phyloP scores from a whole-genome alignment of 2,113 vertebrate species.

The Platysternon megacephalum region DNA sequence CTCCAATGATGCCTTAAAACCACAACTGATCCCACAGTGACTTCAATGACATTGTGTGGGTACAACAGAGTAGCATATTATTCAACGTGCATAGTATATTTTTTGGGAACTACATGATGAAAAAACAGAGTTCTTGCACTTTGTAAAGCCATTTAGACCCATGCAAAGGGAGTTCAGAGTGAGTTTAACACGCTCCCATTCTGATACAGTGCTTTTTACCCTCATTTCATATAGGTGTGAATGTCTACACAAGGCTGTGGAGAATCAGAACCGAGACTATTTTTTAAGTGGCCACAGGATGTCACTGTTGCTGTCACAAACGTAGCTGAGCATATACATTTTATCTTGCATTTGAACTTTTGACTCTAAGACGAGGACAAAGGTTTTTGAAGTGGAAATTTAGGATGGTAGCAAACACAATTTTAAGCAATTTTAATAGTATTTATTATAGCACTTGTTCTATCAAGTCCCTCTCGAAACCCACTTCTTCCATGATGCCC shows the following conservation, averaged over 20 bases:
- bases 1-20: neutral
- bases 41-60: neutral
- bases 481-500: neutral
- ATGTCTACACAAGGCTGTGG: rapidly evolving
- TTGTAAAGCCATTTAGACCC: rapidly evolving
- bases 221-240: neutral
- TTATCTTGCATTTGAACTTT: rapidly evolving
- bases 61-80: rapidly evolving
- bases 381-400: neutral
- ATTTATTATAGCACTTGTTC: neutral
- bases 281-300: constrained; percentile 42
- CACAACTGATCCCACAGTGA: neutral
- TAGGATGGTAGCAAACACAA: neutral
- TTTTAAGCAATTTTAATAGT: neutral
- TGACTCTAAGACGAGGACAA: rapidly evolving
- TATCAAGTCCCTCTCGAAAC: neutral
- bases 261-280: rapidly evolving
- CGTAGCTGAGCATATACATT: neutral
- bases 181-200: neutral
- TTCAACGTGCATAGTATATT: neutral
- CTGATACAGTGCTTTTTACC: too few relatives aligned
- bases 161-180: neutral
- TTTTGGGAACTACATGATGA: rapidly evolving
- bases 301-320: constrained; percentile 39
- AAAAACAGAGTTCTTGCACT: rapidly evolving